These are phyloP conservation scores for Drosophila nigrodunni DNA, from an alignment of 1,140 invertebrate genomes.

Conservation along the genomic window DNA sequence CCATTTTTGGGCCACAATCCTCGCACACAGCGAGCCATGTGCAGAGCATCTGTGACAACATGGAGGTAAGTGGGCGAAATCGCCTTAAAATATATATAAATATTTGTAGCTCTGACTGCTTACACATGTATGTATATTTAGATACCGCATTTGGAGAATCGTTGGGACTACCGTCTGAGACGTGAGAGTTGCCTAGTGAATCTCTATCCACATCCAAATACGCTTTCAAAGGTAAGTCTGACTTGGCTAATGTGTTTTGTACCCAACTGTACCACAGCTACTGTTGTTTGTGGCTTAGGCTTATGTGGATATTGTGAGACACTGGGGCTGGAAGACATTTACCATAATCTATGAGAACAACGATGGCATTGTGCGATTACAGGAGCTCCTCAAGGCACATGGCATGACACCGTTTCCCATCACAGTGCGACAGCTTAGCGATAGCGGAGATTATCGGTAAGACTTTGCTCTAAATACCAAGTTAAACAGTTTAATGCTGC, in stretches of 20 bases:
- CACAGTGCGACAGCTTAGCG: slow-evolving; percentile 91
- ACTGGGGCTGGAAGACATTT: slow-evolving; percentile 96
- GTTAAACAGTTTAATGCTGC: neutral
- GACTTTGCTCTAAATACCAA: neutral
- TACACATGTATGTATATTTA: slow-evolving; percentile 38
- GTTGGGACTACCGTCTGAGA: slow-evolving; percentile 95
- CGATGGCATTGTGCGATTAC: slow-evolving; percentile 95
- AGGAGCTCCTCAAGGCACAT: slow-evolving; percentile 96
- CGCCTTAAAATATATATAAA: slow-evolving; percentile 26
- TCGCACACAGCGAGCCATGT: slow-evolving; percentile 95
- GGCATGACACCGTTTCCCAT: slow-evolving; percentile 93
- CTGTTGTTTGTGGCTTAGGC: slow-evolving; percentile 87
- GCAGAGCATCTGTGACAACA: slow-evolving; percentile 97
- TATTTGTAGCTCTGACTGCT: slow-evolving; percentile 1
- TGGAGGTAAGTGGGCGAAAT: slow-evolving; percentile 87
- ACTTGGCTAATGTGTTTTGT: slow-evolving; percentile 7
- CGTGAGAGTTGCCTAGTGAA: slow-evolving; percentile 96
- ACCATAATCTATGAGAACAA: slow-evolving; percentile 98
- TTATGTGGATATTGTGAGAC: slow-evolving; percentile 94
- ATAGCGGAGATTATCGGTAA: slow-evolving; percentile 92
- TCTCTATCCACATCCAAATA: slow-evolving; percentile 95
- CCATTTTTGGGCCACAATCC: slow-evolving; percentile 97
- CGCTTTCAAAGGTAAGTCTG: slow-evolving; percentile 91
- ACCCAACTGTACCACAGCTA: slow-evolving; percentile 19
- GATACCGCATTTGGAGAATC: slow-evolving; percentile 96